Conservation (phyloP, 2,888 invertebrate species). For the Cordilura impudica region DNA sequence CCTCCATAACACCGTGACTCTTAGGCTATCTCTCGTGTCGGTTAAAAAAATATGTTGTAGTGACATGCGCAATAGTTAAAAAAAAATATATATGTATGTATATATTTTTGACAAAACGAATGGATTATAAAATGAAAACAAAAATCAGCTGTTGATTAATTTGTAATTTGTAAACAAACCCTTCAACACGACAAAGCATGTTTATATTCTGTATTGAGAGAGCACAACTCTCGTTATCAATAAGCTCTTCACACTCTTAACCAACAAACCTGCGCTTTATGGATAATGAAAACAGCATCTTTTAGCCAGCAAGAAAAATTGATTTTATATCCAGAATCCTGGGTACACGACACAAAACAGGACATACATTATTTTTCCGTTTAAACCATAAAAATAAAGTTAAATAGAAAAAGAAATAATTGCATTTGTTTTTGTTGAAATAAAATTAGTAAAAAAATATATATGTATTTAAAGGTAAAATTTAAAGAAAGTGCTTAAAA, state of each 20-base stretch:
- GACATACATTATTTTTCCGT: conserved; percentile 26
- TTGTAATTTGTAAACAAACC: conserved; percentile 47
- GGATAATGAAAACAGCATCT: conserved; percentile 26
- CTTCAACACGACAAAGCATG: not conserved
- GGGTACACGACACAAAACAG: conserved; percentile 34
- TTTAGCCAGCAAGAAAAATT: conserved; percentile 30
- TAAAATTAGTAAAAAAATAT: not conserved
- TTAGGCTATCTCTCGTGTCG: too few species aligned
- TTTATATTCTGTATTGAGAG: conserved; percentile 8
- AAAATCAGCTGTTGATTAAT: conserved; percentile 51
- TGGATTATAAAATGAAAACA: conserved; percentile 33
- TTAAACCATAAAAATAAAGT: conserved; percentile 36
- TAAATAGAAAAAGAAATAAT: not conserved
- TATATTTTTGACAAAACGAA: too few species aligned
- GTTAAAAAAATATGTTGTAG: not conserved
- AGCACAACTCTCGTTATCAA: conserved; percentile 27
- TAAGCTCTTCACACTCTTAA: not conserved
- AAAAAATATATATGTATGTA: too few species aligned
- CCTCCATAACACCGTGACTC: too few species aligned
- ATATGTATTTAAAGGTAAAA: not conserved
- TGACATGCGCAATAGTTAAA: conserved; percentile 22
- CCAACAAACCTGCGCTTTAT: not conserved
- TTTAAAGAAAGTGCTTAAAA: conserved; percentile 5
- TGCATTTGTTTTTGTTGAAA: not conserved
- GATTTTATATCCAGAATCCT: conserved; percentile 61